Conservation (phyloP, 53 echinoderm and acorn worm species). For the Crossaster papposus region DNA sequence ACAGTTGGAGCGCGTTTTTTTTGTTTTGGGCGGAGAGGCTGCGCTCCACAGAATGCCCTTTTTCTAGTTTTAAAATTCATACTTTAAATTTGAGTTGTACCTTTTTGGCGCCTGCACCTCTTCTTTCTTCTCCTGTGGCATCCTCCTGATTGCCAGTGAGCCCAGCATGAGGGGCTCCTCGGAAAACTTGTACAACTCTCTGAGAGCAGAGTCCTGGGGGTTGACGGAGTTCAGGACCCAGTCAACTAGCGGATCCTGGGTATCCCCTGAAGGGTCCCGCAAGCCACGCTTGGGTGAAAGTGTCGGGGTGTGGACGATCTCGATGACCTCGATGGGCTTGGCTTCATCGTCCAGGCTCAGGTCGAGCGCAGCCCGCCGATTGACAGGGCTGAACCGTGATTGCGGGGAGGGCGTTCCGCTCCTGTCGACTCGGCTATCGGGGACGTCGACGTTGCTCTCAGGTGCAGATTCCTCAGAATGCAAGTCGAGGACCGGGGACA, state of each 20-base stretch:
- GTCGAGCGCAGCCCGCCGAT: constrained; percentile 12
- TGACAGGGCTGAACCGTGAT: not conserved
- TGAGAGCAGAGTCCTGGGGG: constrained; percentile 37
- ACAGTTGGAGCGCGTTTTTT: too few species aligned
- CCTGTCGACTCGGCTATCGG: not conserved
- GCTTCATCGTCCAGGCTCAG: constrained; percentile 36
- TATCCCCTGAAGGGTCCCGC: not conserved
- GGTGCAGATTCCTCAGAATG: not conserved
- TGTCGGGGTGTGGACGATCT: constrained; percentile 43
- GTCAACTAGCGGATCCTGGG: constrained; percentile 67
- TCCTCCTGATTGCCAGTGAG: constrained; percentile 9
- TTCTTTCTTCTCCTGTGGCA: constrained; percentile 53
- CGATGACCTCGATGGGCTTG: constrained; percentile 45
- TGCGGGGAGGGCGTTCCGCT: not conserved
- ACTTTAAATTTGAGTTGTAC: not conserved
- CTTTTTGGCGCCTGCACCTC: constrained; percentile 26
- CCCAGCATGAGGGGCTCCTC: constrained; percentile 13
- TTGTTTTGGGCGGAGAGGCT: too few species aligned
- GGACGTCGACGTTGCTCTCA: constrained; percentile 1
- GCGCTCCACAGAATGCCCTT: too few species aligned
- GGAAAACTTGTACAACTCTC: constrained; percentile 49
- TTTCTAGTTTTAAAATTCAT: too few species aligned
- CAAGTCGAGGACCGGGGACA: not conserved
- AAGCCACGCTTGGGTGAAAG: constrained; percentile 27
- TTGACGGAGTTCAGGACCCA: constrained; percentile 71